Evolutionary conservation across 2,797 vertebrate genomes (phyloP), one percentile per base, ranked within the genome.

Genomic region (Lutjanus campechanus): DNA sequence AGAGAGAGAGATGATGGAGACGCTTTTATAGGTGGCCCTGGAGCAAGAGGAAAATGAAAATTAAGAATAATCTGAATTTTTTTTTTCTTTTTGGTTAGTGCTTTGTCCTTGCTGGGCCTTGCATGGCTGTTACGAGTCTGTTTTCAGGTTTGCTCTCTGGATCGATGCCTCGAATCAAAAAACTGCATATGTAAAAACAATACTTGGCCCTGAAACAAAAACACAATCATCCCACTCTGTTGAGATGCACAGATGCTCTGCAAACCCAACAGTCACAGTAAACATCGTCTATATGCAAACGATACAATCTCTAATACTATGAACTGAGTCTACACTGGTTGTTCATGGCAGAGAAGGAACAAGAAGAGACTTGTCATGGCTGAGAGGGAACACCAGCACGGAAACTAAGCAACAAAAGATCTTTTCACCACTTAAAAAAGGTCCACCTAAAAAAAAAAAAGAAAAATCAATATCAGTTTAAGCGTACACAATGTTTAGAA

Each of bases 21-120:
- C 1, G 9, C 50, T 73, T 1, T 65, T 73, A 59, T 8, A 55
- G 8, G 36, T 81, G 49, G 7, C 60, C 51, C 47, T 77, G 64
- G 25, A n/a, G 11, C 19, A 81, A 56, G 11, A 19, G 69, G 16
- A 65, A 83, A 68, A 60, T 20, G 50, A 19, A 72, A 58, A 1
- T 13, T n/a, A 3, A 69, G 3, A 83, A 46, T 54, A 69, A 67
- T 54, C 25, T 51, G n/a, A 83, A 71, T 76, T 81, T 76, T 66
- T 62, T 75, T 11, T 51, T 66, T 62, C 73, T 11, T 51, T 77
- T 72, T 90, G 70, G 85, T 82, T 64, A 61, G 61, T 43, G 46
- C 9, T 69, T 79, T 79, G 51, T 79, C 71, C 29, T 36, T 47
- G 76, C 44, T 0, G 16, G 50, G 40, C 55, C n/a, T 67, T 77